Conservation (phyloP, 2,888 invertebrate genomes). For the Tetragnatha montana region DNA sequence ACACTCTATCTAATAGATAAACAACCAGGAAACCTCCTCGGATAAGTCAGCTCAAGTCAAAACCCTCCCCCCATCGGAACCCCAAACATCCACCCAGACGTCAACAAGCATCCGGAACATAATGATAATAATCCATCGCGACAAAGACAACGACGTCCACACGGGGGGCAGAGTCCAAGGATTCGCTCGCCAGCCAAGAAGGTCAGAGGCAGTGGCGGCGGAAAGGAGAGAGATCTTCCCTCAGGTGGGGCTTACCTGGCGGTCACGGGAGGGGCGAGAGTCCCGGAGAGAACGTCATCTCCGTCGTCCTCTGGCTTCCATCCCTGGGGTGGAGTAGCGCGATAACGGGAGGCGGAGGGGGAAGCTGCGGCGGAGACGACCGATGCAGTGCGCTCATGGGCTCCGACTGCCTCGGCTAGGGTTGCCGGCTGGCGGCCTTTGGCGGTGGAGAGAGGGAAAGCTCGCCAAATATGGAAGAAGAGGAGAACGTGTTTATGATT, state of each 20-base stretch:
- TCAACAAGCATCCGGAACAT: no score
- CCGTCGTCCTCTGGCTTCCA: conserved; percentile 6
- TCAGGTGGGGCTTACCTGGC: conserved; percentile 26
- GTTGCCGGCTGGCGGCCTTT: background rate
- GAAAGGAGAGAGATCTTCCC: background rate
- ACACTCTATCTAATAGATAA: no score
- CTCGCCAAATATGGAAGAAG: background rate
- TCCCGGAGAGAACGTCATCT: conserved; percentile 42
- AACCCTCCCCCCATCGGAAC: no score
- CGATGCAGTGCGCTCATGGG: background rate
- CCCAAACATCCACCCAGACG: no score
- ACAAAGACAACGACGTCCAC: no score
- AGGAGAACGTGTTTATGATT: no score
- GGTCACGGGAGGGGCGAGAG: conserved; percentile 6
- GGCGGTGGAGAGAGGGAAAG: background rate
- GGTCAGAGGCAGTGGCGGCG: background rate
- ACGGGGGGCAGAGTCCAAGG: no score
- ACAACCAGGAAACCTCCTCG: no score
- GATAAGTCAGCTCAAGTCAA: no score
- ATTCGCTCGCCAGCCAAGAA: background rate
- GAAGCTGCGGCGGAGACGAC: background rate
- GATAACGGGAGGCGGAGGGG: no score
- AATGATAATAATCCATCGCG: no score
- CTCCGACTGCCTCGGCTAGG: background rate
- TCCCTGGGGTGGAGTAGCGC: background rate